These are phyloP conservation scores for Nudaria mundana DNA, from an alignment of 2,888 invertebrate genomes.

Conservation along the genomic window DNA sequence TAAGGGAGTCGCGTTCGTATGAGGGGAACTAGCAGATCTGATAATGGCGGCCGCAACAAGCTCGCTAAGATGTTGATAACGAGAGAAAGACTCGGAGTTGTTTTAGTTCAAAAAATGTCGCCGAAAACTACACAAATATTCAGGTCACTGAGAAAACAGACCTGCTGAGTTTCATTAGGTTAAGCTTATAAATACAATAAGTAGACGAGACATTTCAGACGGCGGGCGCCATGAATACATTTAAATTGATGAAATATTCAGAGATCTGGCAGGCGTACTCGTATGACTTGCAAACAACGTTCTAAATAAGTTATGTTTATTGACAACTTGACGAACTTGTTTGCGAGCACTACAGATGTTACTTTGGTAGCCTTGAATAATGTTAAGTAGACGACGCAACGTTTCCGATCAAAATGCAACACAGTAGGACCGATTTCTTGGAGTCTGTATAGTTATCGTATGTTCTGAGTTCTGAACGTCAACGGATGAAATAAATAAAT, in stretches of 20 bases:
- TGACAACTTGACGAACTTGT: constrained; percentile 61
- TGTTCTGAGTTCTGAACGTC: constrained; percentile 42
- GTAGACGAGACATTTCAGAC: no score
- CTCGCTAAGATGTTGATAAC: constrained; percentile 62
- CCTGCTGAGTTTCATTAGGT: no score
- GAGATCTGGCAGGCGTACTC: constrained; percentile 29
- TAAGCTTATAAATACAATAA: constrained; percentile 2
- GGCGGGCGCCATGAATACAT: constrained; percentile 34
- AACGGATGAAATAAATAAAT: constrained; percentile 66
- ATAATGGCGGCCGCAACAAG: constrained; percentile 62
- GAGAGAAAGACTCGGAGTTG: constrained; percentile 40
- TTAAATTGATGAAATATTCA: constrained; percentile 34
- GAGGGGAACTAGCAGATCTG: constrained; percentile 59
- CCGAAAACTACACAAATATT: constrained; percentile 15
- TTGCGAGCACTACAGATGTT: constrained; percentile 35
- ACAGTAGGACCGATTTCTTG: constrained; percentile 39
- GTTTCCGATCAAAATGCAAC: constrained; percentile 44
- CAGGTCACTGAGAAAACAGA: no score
- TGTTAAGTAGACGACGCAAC: constrained; percentile 43
- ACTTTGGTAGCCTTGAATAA: constrained; percentile 51
- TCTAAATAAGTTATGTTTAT: constrained; percentile 64
- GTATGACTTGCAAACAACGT: constrained; percentile 63
- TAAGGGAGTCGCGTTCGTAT: constrained; percentile 50
- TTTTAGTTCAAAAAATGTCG: no score
- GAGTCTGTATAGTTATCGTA: constrained; percentile 38